Evolutionary conservation across 2,888 invertebrate species (phyloP).

Genomic region (Lochmaea crataegi): DNA sequence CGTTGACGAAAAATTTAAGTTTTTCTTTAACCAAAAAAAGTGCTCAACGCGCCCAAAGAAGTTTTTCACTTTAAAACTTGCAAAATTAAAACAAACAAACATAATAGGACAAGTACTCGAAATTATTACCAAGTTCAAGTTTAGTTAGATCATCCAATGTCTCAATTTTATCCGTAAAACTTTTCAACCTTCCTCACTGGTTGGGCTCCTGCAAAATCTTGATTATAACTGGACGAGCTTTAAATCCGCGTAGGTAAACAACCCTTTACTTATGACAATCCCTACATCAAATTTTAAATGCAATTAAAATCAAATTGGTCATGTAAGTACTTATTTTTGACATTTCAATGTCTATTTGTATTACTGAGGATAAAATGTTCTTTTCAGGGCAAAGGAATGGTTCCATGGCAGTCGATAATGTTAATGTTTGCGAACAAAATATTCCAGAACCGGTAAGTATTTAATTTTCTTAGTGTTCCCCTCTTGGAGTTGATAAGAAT

Average conservation of each 20-base stretch:
- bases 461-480: background rate
- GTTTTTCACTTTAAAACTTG: too few species aligned
- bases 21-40: too few species aligned
- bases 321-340: background rate
- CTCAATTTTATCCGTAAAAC: too few species aligned
- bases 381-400: slow-evolving; percentile 57
- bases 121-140: too few species aligned
- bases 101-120: too few species aligned
- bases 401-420: slow-evolving; percentile 44
- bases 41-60: too few species aligned
- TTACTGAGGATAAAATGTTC: slow-evolving; percentile 29
- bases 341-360: background rate
- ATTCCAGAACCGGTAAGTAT: slow-evolving; percentile 31
- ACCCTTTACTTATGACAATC: background rate
- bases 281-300: background rate
- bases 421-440: slow-evolving; percentile 27
- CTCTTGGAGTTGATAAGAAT: background rate
- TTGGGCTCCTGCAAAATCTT: too few species aligned
- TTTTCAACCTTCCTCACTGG: too few species aligned
- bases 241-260: background rate
- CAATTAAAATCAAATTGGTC: background rate
- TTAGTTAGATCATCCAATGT: too few species aligned
- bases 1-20: too few species aligned
- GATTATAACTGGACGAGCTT: background rate
- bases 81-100: too few species aligned